phyloP scores from a whole-genome alignment of 53 echinoderm and acorn worm species.

The Zoroaster sp. region DNA sequence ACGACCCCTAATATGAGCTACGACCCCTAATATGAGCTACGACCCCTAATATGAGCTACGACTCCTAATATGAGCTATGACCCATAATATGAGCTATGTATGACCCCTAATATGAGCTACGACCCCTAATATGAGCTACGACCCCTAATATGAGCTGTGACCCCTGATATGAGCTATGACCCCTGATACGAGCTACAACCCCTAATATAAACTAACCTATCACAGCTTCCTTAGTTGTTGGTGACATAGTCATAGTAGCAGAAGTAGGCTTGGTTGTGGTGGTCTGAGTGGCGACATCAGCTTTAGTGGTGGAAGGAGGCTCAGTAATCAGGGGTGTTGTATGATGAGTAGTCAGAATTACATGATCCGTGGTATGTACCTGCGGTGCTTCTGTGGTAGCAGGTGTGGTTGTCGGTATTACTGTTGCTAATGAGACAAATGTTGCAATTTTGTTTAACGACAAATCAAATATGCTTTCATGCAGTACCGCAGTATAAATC shows the following conservation, averaged over 20 bases:
- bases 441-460: background rate
- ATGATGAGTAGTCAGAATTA: background rate
- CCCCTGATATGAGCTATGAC: background rate
- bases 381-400: background rate
- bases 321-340: background rate
- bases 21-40: too few relatives aligned
- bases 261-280: background rate
- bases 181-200: background rate
- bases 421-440: background rate
- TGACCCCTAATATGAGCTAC: too few relatives aligned
- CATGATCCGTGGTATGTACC: background rate
- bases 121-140: too few relatives aligned
- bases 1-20: too few relatives aligned
- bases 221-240: background rate
- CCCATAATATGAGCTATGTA: too few relatives aligned
- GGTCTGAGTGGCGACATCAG: background rate
- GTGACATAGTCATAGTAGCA: background rate
- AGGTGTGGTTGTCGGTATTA: constrained; percentile 31
- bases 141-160: too few relatives aligned
- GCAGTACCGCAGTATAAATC: background rate
- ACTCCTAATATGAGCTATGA: too few relatives aligned
- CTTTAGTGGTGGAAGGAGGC: background rate
- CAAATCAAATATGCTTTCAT: background rate
- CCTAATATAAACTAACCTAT: background rate
- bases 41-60: too few relatives aligned